Evolutionary conservation across 2,888 invertebrate species (phyloP).

Genomic region (Nemotelus pantherinus): DNA sequence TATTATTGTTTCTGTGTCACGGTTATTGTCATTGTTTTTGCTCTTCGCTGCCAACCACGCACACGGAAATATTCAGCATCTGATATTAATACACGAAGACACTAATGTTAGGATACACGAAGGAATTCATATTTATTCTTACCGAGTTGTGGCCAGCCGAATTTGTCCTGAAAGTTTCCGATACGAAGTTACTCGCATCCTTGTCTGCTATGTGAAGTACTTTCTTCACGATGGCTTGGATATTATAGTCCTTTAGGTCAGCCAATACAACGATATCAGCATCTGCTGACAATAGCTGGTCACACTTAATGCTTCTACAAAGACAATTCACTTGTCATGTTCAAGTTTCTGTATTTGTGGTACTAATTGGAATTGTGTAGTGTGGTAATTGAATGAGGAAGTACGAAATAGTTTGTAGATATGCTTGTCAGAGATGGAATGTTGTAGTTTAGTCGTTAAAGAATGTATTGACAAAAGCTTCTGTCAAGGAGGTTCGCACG

Average conservation of each 20-base stretch:
- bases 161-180: slow-evolving; percentile 38
- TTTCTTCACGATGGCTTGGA: neutral
- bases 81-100: too few species aligned
- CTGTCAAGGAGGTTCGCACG: too few species aligned
- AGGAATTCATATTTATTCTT: slow-evolving; percentile 23
- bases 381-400: slow-evolving; percentile 21
- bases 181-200: slow-evolving; percentile 9
- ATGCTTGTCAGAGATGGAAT: too few species aligned
- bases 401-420: neutral
- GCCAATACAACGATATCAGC: slow-evolving; percentile 19
- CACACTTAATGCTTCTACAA: slow-evolving; percentile 24
- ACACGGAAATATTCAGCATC: too few species aligned
- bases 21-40: neutral
- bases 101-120: neutral
- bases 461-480: too few species aligned
- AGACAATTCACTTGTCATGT: slow-evolving; percentile 30
- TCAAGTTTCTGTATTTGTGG: slow-evolving; percentile 32
- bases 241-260: neutral
- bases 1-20: neutral
- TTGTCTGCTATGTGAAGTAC: neutral
- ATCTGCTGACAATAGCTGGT: slow-evolving; percentile 36
- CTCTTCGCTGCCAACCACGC: too few species aligned
- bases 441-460: too few species aligned
- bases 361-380: slow-evolving; percentile 31
- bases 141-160: slow-evolving; percentile 36